Base-by-base conservation (phyloP, 35 echinoderm and acorn worm genomes). In the Amphiura filiformis region DNA sequence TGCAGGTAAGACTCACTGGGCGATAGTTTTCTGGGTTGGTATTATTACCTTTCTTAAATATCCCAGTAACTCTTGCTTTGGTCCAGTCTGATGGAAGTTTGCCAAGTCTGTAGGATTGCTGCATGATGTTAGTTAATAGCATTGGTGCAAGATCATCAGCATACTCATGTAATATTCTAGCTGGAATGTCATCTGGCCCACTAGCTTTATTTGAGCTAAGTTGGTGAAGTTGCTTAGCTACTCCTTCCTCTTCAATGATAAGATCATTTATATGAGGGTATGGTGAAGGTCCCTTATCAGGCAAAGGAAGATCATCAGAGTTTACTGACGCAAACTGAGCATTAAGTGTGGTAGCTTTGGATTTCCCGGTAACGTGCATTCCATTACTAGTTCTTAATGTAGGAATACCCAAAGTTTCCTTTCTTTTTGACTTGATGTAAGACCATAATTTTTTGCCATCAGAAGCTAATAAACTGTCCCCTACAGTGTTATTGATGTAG, bases 11-110 rank as follows among this genome's bases (percentile, higher is more conserved):
- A 75, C 42, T 65, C 7, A 84, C 36, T 0, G 88, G 80, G 13
- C 79, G 18, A 20, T 90, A 90, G 37, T 84, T 90, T 57, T 82
- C 80, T 42, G 88, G 78, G n/a, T 85, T 84, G 64, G 39, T 38
- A 31, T 80, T 85, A 36, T 91, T 49, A 57, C 89, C 89, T 22
- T 85, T 91, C 70, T 84, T 91, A 32, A 38, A 91, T 32, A 91
- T 85, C 1, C 33, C 36, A 65, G 57, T 65, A 15, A 86, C 70
- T 32, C 61, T 76, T 17, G 84, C 84, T 35, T 76, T 75, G 22
- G 34, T 1, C 89, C 81, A 91, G 41, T 89, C 89, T 33, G 39
- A 22, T 37, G 89, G 89, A 35, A 85, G n/a, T 75, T 77, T 84
- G 26, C 23, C 89, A 61, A 22, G 37, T 37, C 28, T 22, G n/a